A percentile compares a stretch with the other conserved stretches of the same genome.
These are phyloP conservation scores for Rhincodon typus DNA, from an alignment of 2,797 vertebrate genomes.

Conservation along the genomic window DNA sequence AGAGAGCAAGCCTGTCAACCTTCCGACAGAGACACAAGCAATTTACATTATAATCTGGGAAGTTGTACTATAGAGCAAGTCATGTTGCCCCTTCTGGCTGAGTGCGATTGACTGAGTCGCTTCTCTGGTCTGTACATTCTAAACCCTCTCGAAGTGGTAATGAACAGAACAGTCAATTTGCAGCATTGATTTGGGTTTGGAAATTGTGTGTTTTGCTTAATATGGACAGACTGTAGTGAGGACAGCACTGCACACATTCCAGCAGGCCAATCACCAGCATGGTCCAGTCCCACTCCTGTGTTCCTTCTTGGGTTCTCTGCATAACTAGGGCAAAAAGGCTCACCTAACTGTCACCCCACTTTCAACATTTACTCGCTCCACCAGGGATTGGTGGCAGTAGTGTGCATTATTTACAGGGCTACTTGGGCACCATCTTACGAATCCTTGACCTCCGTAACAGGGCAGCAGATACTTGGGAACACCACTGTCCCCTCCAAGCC, in stretches of 20 bases:
- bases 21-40: background rate
- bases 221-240: background rate
- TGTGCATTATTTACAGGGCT: no score
- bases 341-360: no score
- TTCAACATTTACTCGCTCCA: no score
- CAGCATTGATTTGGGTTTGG: background rate
- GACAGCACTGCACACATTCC: background rate
- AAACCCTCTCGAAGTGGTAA: background rate
- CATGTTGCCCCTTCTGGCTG: background rate
- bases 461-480: no score
- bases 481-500: no score
- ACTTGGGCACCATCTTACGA: no score
- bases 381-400: no score
- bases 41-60: background rate
- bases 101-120: background rate
- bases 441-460: no score
- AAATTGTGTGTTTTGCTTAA: background rate
- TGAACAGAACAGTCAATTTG: background rate
- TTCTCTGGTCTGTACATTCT: background rate
- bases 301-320: background rate
- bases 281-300: background rate
- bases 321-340: background rate
- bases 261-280: background rate
- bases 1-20: background rate
- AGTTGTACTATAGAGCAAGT: background rate